Base-by-base conservation (phyloP, 1,140 invertebrate genomes). In the Halictus rubicundus region DNA sequence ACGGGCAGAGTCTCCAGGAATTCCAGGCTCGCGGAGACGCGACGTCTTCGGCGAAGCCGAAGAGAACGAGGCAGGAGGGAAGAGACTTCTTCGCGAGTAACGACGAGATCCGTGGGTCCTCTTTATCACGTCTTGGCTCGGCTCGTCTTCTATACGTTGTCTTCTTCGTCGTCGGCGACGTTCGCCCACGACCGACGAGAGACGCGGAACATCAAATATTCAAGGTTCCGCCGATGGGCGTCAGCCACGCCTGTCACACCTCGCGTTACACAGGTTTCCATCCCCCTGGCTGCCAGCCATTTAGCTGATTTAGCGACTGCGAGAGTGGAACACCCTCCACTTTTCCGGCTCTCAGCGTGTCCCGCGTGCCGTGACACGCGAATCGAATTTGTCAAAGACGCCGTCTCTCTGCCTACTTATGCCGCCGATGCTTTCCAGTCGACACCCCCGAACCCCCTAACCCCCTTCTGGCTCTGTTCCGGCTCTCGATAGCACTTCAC, bases 331-430 rank as follows among this genome's bases (percentile, higher is more conserved):
- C 85, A 83, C 83, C 83, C 81, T 81, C 85, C 83, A 84, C 82
- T 89, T 90, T 90, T 89, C 88, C 83, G 83, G 81, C 86, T 87
- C 86, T 90, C 88, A 69, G 71, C 83, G 74, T 91, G 90, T 90
- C 90, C 87, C 85, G 85, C 85, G 88, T 88, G 80, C 85, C 89
- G 82, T 91, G 90, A 90, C 88, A 91, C 88, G 87, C 89, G 90
- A 92, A 92, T 92, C 91, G 89, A 91, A 92, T 92, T 91, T 91
- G 90, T 92, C 88, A 91, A 90, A 90, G 89, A 88, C 86, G 87
- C 82, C 89, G 88, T 89, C 86, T 86, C 59, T 86, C 59, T 68
- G 66, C 68, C 76, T 78, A 78, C 84, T 89, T 87, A 87, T 89
- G 75, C 87, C 68, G 80, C n/a, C 54, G 82, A 6, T n/a, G 81